Evolutionary conservation across 2,113 vertebrate species (phyloP).

Genomic region (Oenanthe melanoleuca): DNA sequence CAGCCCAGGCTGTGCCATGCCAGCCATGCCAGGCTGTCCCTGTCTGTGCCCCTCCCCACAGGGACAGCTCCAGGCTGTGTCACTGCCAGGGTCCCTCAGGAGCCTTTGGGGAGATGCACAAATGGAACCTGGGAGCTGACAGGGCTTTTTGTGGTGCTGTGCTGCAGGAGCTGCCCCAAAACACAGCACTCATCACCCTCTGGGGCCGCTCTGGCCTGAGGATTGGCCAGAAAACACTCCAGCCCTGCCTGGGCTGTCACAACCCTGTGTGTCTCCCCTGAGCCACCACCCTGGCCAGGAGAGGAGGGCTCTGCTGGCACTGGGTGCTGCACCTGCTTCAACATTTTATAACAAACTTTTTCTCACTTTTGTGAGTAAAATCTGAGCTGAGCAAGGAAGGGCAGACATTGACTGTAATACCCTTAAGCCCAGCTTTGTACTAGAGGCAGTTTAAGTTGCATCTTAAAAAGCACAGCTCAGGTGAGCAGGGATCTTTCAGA

Average conservation of each 20-base stretch:
- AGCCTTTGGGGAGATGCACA: not conserved
- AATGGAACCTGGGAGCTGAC: no score
- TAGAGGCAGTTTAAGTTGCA: not conserved
- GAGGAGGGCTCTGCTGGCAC: not conserved
- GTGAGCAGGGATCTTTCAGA: not conserved
- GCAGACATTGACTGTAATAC: not conserved
- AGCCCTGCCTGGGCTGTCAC: not conserved
- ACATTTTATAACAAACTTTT: not conserved
- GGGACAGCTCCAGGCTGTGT: not conserved
- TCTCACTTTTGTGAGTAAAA: not conserved
- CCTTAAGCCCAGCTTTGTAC: not conserved
- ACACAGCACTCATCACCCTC: not conserved
- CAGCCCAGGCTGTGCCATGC: rapidly evolving
- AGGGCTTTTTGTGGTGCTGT: not conserved
- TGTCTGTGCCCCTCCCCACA: not conserved
- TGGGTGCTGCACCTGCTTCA: not conserved
- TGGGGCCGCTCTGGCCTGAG: not conserved
- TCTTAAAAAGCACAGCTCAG: not conserved
- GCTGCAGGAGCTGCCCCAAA: not conserved
- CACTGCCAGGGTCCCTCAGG: not conserved
- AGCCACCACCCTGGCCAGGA: rapidly evolving
- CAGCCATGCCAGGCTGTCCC: not conserved
- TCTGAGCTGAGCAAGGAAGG: not conserved
- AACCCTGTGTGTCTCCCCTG: rapidly evolving
- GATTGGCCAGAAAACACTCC: not conserved